Percentiles rank a stretch among this genome's conserved stretches.
Conservation (phyloP, 2,113 vertebrate genomes). For the Paedocypris sp. region DNA sequence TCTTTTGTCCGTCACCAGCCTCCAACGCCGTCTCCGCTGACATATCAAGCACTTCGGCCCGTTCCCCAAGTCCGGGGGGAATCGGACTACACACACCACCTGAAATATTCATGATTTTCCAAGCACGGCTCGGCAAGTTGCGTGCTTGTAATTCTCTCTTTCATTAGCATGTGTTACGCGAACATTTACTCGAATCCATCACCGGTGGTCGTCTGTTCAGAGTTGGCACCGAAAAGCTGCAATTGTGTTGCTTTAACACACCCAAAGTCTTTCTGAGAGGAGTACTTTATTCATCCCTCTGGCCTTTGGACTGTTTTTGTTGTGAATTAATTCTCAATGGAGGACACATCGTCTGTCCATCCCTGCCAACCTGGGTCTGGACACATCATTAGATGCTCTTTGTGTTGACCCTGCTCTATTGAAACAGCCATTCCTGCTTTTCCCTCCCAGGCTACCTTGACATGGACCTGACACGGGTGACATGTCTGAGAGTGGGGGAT, state of each 20-base stretch:
- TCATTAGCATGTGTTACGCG: not conserved
- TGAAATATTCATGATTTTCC: not conserved
- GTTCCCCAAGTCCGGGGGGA: conserved; percentile 16
- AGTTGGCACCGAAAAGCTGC: not conserved
- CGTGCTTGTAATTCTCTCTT: not conserved
- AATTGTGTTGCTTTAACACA: not conserved
- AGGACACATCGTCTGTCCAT: conserved; percentile 3
- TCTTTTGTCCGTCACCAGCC: conserved; percentile 6
- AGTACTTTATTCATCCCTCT: conserved; percentile 14
- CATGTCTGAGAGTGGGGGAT: conserved; percentile 28
- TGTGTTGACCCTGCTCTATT: conserved; percentile 22
- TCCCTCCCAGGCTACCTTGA: conserved; percentile 26
- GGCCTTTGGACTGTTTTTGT: not conserved
- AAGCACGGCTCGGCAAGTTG: not conserved
- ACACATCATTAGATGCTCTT: conserved; percentile 32
- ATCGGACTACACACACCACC: not conserved
- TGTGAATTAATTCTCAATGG: conserved; percentile 14
- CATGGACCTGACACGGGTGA: conserved; percentile 23
- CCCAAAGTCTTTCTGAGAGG: not conserved
- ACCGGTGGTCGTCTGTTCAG: not conserved
- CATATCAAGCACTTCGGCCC: conserved; percentile 8
- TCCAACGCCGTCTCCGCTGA: not conserved
- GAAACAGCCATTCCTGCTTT: conserved; percentile 18
- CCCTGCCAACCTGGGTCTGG: not conserved
- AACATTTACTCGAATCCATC: not conserved